phyloP scores from a whole-genome alignment of 2,797 vertebrate genomes.

The Myiotriccus ornatus region DNA sequence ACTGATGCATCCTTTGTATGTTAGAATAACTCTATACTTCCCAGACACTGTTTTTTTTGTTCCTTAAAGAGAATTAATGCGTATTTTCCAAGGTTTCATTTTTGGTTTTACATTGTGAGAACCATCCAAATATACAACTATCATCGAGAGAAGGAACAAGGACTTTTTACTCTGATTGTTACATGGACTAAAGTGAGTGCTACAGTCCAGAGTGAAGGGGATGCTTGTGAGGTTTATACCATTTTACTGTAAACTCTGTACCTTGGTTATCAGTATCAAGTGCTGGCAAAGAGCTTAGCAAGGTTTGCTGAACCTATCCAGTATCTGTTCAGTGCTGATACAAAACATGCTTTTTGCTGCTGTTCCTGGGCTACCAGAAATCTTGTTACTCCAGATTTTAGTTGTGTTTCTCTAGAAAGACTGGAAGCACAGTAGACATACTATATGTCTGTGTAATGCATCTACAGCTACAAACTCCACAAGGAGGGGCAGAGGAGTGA shows the following conservation, averaged over 20 bases:
- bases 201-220: background rate
- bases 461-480: background rate
- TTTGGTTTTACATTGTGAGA: background rate
- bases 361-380: background rate
- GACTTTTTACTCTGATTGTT: background rate
- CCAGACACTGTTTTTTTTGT: background rate
- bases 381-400: background rate
- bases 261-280: background rate
- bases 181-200: fast-evolving
- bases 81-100: background rate
- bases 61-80: background rate
- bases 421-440: background rate
- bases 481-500: background rate
- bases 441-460: background rate
- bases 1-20: background rate
- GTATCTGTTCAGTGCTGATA: background rate
- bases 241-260: background rate
- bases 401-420: background rate
- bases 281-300: background rate
- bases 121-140: background rate
- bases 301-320: background rate
- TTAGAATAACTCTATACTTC: background rate
- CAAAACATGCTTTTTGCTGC: background rate
- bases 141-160: background rate
- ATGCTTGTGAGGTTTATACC: background rate